A percentile compares a stretch with the other conserved stretches of the same genome.
Evolutionary conservation across 2,888 invertebrate genomes (phyloP).

Genomic region (Callyntrura guangdongensis): DNA sequence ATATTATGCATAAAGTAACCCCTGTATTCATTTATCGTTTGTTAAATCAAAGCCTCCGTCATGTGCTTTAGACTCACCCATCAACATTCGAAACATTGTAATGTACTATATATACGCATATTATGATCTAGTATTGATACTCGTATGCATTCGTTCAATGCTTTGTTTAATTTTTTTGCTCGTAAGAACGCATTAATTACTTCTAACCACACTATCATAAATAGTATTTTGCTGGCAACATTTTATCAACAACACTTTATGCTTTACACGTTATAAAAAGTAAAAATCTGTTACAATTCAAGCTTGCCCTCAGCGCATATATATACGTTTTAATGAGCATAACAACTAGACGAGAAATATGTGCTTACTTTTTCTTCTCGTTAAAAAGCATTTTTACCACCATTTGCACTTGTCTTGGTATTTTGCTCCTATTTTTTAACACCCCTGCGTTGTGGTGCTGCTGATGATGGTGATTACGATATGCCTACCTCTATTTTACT

Average conservation of each 20-base stretch:
- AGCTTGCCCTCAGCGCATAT: slow-evolving; percentile 10
- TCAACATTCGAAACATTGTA: background rate
- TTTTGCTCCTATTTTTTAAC: slow-evolving; percentile 62
- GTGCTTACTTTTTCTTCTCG: slow-evolving; percentile 25
- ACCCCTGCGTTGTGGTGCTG: slow-evolving; percentile 54
- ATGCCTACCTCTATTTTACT: slow-evolving; percentile 63
- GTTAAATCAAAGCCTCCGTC: slow-evolving; percentile 14
- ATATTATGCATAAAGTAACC: background rate
- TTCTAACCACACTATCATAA: slow-evolving; percentile 15
- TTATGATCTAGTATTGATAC: background rate
- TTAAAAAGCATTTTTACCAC: slow-evolving; percentile 27
- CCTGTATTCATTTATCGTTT: background rate
- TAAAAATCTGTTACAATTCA: background rate
- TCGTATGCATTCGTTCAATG: too few relatives aligned
- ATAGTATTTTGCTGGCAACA: slow-evolving; percentile 34
- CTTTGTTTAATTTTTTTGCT: background rate
- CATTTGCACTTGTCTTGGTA: slow-evolving; percentile 32
- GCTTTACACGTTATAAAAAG: too few relatives aligned
- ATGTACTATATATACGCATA: background rate
- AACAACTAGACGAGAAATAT: slow-evolving; percentile 38
- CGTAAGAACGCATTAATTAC: slow-evolving; percentile 23
- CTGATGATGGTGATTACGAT: slow-evolving; percentile 65
- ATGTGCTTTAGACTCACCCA: slow-evolving; percentile 1
- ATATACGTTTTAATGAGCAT: slow-evolving; percentile 13
- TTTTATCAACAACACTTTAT: slow-evolving; percentile 30